These are phyloP conservation scores for Myiozetetes cayanensis DNA, from an alignment of 2,113 vertebrate species.

Conservation along the genomic window DNA sequence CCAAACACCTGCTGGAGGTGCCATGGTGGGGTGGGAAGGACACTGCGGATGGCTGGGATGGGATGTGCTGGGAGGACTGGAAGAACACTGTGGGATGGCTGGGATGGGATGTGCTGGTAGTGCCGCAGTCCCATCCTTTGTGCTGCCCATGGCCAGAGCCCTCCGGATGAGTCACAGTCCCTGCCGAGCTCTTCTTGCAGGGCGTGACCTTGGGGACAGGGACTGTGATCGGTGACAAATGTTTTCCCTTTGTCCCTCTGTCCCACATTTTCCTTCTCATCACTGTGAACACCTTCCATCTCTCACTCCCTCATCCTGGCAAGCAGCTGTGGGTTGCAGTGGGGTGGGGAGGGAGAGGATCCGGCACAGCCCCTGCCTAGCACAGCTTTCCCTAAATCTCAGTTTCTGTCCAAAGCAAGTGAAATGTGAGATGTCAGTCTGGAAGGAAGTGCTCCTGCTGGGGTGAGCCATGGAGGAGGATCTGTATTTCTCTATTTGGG, in stretches of 20 bases:
- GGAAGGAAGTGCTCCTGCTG: not conserved
- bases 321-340: rapidly evolving
- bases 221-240: not conserved
- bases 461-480: not conserved
- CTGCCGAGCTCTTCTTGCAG: not conserved
- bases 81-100: too few species aligned
- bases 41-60: not conserved
- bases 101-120: not conserved
- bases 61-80: not conserved
- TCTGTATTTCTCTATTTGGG: not conserved
- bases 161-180: not conserved
- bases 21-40: rapidly evolving
- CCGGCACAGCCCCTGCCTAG: rapidly evolving
- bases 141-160: not conserved
- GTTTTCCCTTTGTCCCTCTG: not conserved
- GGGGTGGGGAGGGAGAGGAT: not conserved
- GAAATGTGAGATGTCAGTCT: rapidly evolving
- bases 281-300: not conserved
- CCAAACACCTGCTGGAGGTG: not conserved
- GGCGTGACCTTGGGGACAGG: not conserved
- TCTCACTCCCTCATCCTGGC: not conserved
- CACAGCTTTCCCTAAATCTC: not conserved
- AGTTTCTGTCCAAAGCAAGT: rapidly evolving
- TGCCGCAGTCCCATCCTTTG: not conserved
- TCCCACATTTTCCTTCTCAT: not conserved